A percentile compares a stretch with the other conserved stretches of the same genome.
phyloP scores from a whole-genome alignment of 37 sponge, comb jelly and placozoan species.

The Beroe forskalii region DNA sequence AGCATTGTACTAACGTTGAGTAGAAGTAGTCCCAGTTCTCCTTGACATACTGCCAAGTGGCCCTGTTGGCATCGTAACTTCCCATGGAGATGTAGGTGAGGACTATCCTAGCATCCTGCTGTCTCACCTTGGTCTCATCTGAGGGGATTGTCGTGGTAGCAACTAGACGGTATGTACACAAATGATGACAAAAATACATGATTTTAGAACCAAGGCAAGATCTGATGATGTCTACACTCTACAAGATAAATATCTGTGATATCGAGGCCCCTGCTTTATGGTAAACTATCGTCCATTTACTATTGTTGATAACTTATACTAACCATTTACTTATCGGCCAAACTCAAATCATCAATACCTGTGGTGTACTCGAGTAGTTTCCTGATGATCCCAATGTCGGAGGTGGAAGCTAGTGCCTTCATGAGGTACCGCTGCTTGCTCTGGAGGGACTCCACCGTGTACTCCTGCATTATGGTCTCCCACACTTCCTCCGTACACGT shows the following conservation, averaged over 20 bases:
- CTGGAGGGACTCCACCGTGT: constrained; percentile 5
- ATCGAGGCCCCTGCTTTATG: too few species aligned
- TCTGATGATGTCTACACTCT: too few species aligned
- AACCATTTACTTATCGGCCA: too few species aligned
- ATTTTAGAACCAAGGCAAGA: too few species aligned
- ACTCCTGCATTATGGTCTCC: constrained; percentile 29
- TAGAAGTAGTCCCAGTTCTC: constrained; percentile 29
- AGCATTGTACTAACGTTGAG: background rate
- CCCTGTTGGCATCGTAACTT: background rate
- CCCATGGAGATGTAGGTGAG: constrained; percentile 10
- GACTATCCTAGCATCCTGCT: background rate
- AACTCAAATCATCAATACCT: too few species aligned
- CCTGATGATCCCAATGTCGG: background rate
- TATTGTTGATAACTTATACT: too few species aligned
- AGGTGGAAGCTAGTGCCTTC: background rate
- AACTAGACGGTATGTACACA: too few species aligned
- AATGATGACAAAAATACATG: too few species aligned
- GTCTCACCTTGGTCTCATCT: background rate
- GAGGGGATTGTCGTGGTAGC: background rate
- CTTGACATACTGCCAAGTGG: background rate
- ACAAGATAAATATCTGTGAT: too few species aligned
- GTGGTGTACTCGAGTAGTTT: background rate
- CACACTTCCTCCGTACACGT: background rate
- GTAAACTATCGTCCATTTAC: too few species aligned
- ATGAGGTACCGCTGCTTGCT: constrained; percentile 40